These are phyloP conservation scores for Pomacea maculata DNA, from an alignment of 1,140 invertebrate species.

Conservation along the genomic window DNA sequence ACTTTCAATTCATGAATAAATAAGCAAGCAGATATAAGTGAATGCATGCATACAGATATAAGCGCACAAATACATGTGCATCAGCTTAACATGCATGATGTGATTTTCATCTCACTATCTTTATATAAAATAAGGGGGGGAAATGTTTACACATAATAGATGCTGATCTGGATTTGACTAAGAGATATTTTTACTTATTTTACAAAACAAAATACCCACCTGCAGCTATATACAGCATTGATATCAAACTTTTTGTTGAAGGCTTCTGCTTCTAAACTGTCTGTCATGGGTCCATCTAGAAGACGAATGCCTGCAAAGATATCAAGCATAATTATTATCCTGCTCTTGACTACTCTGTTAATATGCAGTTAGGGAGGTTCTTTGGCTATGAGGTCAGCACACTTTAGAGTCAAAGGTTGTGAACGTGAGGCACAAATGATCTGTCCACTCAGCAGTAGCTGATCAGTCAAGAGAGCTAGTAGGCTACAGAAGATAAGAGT, in stretches of 20 bases:
- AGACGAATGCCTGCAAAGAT: constrained; percentile 58
- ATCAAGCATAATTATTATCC: not conserved
- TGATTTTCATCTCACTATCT: no score
- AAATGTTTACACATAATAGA: no score
- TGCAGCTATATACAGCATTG: constrained; percentile 66
- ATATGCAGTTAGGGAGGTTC: not conserved
- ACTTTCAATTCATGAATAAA: no score
- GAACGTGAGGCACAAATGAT: not conserved
- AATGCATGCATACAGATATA: no score
- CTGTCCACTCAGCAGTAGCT: not conserved
- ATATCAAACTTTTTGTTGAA: constrained; percentile 63
- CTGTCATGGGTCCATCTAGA: constrained; percentile 66
- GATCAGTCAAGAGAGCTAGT: not conserved
- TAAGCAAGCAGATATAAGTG: no score
- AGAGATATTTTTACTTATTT: no score
- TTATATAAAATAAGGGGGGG: no score
- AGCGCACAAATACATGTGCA: no score
- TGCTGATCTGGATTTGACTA: no score
- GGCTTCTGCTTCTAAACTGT: constrained; percentile 64
- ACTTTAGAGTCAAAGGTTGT: not conserved
- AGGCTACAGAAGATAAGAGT: not conserved
- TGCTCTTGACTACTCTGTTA: not conserved
- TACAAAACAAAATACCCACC: constrained; percentile 58
- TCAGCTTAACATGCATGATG: no score
- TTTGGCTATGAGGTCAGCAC: not conserved